Conservation (phyloP, 2,113 vertebrate genomes). For the Emydocephalus ijimae region DNA sequence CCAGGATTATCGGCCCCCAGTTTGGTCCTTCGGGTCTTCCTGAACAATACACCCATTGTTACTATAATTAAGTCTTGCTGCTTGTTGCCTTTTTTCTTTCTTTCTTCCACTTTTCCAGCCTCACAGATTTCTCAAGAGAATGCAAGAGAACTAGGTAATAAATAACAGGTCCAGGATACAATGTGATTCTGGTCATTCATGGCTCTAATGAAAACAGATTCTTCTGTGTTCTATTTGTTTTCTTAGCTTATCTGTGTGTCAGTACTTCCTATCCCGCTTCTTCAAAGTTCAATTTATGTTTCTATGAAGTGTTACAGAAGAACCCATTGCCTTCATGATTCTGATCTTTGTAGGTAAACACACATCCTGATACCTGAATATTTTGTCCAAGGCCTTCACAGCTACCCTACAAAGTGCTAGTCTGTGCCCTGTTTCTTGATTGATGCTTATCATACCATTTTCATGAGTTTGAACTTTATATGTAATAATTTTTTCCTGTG, state of each 20-base stretch:
- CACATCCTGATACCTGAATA: background rate
- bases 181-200: background rate
- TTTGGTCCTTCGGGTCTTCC: too few relatives aligned
- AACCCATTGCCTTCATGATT: background rate
- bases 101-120: background rate
- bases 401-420: background rate
- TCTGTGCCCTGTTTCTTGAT: background rate
- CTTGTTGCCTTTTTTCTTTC: too few relatives aligned
- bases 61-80: background rate
- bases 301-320: background rate
- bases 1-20: too few relatives aligned
- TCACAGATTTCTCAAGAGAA: background rate
- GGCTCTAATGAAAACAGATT: background rate
- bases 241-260: background rate
- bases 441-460: background rate
- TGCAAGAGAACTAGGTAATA: background rate
- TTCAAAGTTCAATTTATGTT: background rate
- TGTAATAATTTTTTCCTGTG: background rate
- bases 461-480: background rate
- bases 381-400: background rate
- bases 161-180: background rate
- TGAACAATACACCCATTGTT: too few relatives aligned
- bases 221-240: background rate
- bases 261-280: background rate
- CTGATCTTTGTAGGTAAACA: background rate